Percentiles rank a stretch among this genome's conserved stretches.
phyloP scores from a whole-genome alignment of 2,113 vertebrate genomes.

The Syngnathus floridae region DNA sequence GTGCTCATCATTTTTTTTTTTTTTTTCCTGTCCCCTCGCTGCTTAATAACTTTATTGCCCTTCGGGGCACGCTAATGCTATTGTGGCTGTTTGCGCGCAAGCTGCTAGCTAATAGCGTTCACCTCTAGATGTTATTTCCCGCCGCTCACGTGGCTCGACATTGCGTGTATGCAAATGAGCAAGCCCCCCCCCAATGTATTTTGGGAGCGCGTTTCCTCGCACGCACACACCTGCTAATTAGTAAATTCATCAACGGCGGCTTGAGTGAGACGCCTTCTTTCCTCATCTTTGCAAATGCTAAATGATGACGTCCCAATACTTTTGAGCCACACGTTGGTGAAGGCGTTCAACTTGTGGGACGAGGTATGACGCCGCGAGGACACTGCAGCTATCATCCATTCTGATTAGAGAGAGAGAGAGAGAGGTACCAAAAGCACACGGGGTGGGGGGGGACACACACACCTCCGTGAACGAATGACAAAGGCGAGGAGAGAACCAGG shows the following conservation, averaged over 20 bases:
- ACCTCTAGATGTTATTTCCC: not conserved
- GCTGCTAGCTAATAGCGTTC: constrained; percentile 1
- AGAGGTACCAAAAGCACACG: not conserved
- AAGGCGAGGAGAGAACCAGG: constrained; percentile 7
- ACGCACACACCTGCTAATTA: not conserved
- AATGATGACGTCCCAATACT: not conserved
- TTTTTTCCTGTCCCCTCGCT: not conserved
- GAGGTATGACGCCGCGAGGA: constrained; percentile 7
- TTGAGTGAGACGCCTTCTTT: not conserved
- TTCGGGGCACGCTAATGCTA: constrained; percentile 4
- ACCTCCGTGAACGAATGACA: not conserved
- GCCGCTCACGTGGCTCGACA: constrained; percentile 3
- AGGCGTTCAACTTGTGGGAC: not conserved
- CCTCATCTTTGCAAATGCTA: not conserved
- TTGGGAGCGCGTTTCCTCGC: not conserved
- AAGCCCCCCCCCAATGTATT: not conserved
- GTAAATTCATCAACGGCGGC: not conserved
- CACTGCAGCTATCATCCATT: constrained; percentile 49
- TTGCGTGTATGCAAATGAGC: not conserved
- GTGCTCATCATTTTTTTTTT: not conserved
- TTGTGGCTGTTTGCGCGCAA: not conserved
- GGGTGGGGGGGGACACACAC: not conserved
- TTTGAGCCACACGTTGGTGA: not conserved
- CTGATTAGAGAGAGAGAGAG: constrained; percentile 32
- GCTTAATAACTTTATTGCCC: constrained; percentile 5